Percentiles rank a stretch among this genome's conserved stretches.
phyloP scores from a whole-genome alignment of 2,113 vertebrate species.

The Notothenia coriiceps region DNA sequence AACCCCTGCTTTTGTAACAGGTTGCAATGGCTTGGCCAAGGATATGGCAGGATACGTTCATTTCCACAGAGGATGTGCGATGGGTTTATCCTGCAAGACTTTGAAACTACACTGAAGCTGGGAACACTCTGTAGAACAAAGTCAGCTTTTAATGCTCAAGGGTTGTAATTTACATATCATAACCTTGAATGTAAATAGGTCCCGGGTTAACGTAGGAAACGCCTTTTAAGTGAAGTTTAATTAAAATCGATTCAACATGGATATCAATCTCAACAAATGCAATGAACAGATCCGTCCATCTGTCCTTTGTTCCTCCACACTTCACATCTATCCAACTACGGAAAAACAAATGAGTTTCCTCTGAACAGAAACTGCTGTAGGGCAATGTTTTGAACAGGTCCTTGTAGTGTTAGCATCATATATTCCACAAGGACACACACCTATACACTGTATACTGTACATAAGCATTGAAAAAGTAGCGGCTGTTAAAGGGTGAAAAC shows the following conservation, averaged over 20 bases:
- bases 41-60: slow-evolving; percentile 26
- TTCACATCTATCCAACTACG: background rate
- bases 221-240: background rate
- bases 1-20: slow-evolving; percentile 45
- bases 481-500: background rate
- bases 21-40: slow-evolving; percentile 34
- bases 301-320: background rate
- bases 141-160: background rate
- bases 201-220: background rate
- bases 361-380: background rate
- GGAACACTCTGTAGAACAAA: slow-evolving; percentile 14
- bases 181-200: slow-evolving; percentile 15
- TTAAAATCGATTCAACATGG: background rate
- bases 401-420: background rate
- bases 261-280: background rate
- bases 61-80: slow-evolving; percentile 40
- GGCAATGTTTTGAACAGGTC: background rate
- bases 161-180: slow-evolving; percentile 1
- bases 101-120: background rate
- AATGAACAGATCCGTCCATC: slow-evolving; percentile 6
- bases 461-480: background rate
- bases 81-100: slow-evolving; percentile 11
- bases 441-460: too few species aligned
- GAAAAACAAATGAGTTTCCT: background rate
- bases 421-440: background rate